These are phyloP conservation scores for Seriola aureovittata DNA, from an alignment of 2,113 vertebrate genomes.

Conservation along the genomic window DNA sequence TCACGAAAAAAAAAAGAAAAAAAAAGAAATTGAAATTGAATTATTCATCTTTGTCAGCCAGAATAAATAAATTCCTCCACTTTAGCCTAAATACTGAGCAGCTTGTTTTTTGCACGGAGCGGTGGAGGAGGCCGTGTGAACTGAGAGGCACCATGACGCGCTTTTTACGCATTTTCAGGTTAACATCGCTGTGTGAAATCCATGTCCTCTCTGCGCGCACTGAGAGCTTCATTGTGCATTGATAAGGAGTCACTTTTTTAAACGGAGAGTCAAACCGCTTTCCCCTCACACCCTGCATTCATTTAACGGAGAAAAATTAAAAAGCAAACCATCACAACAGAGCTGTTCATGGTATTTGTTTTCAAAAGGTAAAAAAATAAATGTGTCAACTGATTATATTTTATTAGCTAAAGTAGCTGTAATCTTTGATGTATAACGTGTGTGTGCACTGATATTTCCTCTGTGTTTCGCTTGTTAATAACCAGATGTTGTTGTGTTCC, in stretches of 20 bases:
- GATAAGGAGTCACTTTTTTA: constrained; percentile 66
- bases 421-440: neutral
- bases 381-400: neutral
- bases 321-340: neutral
- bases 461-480: neutral
- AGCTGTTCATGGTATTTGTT: neutral
- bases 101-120: constrained; percentile 47
- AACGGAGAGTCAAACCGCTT: constrained; percentile 16
- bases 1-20: too few relatives aligned
- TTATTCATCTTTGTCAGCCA: neutral
- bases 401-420: neutral
- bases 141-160: constrained; percentile 75
- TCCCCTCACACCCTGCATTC: neutral
- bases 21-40: neutral
- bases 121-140: constrained; percentile 57
- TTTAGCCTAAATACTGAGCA: neutral
- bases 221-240: constrained; percentile 83
- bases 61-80: neutral
- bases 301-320: neutral
- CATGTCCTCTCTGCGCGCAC: constrained; percentile 68
- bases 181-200: constrained; percentile 80
- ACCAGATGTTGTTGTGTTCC: constrained; percentile 25
- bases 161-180: constrained; percentile 82
- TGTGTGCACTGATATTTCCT: neutral
- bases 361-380: neutral